These are phyloP conservation scores for Congeria kusceri DNA, from an alignment of 2,888 invertebrate genomes.

Conservation along the genomic window DNA sequence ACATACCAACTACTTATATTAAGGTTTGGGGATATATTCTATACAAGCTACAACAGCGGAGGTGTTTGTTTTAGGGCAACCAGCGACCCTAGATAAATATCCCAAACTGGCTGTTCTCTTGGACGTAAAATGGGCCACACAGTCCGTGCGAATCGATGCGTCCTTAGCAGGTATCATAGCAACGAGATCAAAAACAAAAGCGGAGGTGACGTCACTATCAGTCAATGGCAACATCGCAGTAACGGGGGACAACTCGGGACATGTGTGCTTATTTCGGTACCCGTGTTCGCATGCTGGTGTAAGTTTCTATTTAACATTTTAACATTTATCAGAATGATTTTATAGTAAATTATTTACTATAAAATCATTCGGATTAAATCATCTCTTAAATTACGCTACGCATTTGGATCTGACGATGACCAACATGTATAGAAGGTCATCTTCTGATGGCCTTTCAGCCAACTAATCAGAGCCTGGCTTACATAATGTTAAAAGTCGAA, in stretches of 20 bases:
- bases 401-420: too few species aligned
- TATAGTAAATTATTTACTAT: not conserved
- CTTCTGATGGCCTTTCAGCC: not conserved
- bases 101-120: constrained; percentile 17
- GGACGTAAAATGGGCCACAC: constrained; percentile 59
- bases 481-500: too few species aligned
- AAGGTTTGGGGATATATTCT: not conserved
- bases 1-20: not conserved
- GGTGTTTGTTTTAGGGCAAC: constrained; percentile 63
- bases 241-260: constrained; percentile 78
- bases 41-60: not conserved
- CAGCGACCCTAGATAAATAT: constrained; percentile 32
- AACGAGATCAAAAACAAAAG: constrained; percentile 70
- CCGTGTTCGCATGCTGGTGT: constrained; percentile 79
- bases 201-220: constrained; percentile 72
- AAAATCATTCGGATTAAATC: not conserved
- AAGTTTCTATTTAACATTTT: constrained; percentile 37
- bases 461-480: too few species aligned
- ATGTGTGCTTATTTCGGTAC: constrained; percentile 77
- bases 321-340: too few species aligned
- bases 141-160: constrained; percentile 64
- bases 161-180: constrained; percentile 75
- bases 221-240: constrained; percentile 73
- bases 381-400: not conserved
- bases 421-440: not conserved